Base-by-base conservation (phyloP, 2,888 invertebrate genomes). In the Eustalomyia histrio region DNA sequence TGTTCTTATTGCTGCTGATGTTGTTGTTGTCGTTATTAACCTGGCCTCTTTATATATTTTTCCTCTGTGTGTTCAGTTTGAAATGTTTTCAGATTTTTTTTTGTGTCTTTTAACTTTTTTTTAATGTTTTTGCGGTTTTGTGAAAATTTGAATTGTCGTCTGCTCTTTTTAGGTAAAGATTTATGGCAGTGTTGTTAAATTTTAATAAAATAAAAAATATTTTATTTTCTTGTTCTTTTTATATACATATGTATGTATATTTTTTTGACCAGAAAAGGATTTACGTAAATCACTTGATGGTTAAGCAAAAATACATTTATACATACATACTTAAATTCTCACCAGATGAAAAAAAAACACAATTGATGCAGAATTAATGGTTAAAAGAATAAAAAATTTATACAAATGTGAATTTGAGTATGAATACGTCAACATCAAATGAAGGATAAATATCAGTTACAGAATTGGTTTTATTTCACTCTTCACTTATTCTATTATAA, bases 161-260 rank as follows among this genome's bases (percentile, higher is more conserved):
- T 78, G 83, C 81, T 79, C 83, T 87, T 88, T 88, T 87, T 78
- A 78, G 86, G 85, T 85, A 83, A 89, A 88, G 88, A 88, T 88
- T 88, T 89, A 88, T 88, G 88, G 88, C 87, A 87, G 86, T 71
- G 86, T 88, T 88, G 88, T 88, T 88, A 89, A 89, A 88, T 89
- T 88, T 88, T 88, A 88, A 88, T 88, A 89, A 87, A 86, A 85
- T 86, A 88, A 88, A 88, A 88, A 87, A 83, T 84, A 78, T 81
- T 81, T 81, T 47, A 78, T 81, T 61, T 74, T 81, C 81, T 74
- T 81, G 61, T 75, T 81, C 81, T 65, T 67, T 64, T 72, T 50
- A 39, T 67, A 67, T 72, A 10, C 10, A 5, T 58, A 6, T 58
- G 16, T 73, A 47, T 65, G 53, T 74, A 47, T 78, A 43, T 75